Percentiles rank a stretch among this genome's conserved stretches.
Evolutionary conservation across 2,113 vertebrate species (phyloP).

Genomic region (Leucosticte australis): DNA sequence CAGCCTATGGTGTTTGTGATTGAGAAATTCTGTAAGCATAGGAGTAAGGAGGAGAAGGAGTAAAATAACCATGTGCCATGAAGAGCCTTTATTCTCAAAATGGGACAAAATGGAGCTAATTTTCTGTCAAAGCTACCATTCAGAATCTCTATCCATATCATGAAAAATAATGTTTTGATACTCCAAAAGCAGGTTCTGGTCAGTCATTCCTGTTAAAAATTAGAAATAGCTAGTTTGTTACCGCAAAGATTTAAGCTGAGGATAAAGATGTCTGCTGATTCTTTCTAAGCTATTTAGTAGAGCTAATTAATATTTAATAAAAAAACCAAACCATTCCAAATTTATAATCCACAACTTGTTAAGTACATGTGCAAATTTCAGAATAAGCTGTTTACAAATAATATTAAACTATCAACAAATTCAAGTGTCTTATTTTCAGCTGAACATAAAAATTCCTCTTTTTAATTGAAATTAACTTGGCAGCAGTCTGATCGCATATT

Average conservation of each 20-base stretch:
- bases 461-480: slow-evolving; percentile 4
- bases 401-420: neutral
- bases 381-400: slow-evolving; percentile 25
- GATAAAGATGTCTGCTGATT: neutral
- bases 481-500: neutral
- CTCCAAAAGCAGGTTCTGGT: neutral
- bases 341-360: neutral
- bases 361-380: neutral
- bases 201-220: neutral
- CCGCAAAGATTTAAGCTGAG: neutral
- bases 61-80: neutral
- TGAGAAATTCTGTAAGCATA: neutral
- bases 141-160: neutral
- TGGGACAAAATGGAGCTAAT: neutral
- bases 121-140: neutral
- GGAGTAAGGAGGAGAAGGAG: too few relatives aligned
- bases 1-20: neutral
- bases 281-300: neutral
- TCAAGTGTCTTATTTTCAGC: neutral
- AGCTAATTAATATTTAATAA: neutral
- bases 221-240: neutral
- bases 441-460: neutral
- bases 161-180: neutral
- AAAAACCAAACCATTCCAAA: neutral
- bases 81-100: neutral